Evolutionary conservation across 92 coral and sea anemone species (phyloP).

Genomic region (Palythoa grandiflora): DNA sequence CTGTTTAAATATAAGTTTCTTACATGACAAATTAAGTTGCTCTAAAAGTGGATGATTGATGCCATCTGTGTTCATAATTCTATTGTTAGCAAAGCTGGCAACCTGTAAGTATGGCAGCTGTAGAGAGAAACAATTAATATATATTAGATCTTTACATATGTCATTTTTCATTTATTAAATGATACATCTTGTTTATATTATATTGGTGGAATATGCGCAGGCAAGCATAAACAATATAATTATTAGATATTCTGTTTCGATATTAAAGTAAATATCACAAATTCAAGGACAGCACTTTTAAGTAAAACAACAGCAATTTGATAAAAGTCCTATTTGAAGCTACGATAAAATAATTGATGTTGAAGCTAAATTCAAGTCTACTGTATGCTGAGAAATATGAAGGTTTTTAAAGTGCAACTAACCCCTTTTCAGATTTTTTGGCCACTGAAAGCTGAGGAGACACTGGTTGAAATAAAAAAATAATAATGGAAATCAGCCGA

Average conservation of each 20-base stretch:
- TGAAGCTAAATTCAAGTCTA: no score
- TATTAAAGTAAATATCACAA: background rate
- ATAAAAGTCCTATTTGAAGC: no score
- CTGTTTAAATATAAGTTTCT: constrained; percentile 19
- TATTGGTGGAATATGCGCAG: background rate
- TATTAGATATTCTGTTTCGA: no score
- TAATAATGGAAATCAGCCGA: no score
- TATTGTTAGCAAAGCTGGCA: constrained; percentile 97
- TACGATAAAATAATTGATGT: no score
- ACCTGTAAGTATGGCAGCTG: constrained; percentile 96
- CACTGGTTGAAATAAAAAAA: no score
- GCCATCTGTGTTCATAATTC: constrained; percentile 92
- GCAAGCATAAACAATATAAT: background rate
- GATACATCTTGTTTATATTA: background rate
- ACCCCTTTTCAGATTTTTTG: no score
- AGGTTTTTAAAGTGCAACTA: no score
- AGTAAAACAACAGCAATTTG: no score
- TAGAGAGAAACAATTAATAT: background rate
- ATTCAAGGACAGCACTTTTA: background rate
- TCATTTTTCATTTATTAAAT: background rate
- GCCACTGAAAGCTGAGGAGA: no score
- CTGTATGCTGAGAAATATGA: no score
- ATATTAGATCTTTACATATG: background rate
- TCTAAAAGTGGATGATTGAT: constrained; percentile 94
- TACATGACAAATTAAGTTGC: constrained; percentile 90